These are phyloP conservation scores for Odontophorus gujanensis DNA, from an alignment of 2,113 vertebrate genomes.

Conservation along the genomic window DNA sequence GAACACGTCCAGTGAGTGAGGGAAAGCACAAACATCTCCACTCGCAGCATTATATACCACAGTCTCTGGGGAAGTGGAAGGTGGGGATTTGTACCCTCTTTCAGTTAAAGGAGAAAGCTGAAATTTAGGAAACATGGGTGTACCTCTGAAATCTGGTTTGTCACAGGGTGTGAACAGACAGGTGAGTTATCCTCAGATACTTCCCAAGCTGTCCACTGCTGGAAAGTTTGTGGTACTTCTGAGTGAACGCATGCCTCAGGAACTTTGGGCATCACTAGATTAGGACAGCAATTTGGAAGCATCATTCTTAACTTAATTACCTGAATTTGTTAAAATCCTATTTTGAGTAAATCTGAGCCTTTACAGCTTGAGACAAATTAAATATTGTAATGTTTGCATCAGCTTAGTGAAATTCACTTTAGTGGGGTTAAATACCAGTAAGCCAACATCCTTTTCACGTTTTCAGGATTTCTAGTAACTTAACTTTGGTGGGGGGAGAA, in stretches of 20 bases:
- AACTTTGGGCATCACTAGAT: background rate
- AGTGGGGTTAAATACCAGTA: background rate
- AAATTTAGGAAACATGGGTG: background rate
- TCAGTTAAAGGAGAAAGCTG: background rate
- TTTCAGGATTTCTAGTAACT: background rate
- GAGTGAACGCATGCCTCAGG: background rate
- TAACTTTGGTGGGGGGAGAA: background rate
- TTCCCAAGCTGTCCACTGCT: accelerated
- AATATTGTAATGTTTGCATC: background rate
- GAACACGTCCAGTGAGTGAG: background rate
- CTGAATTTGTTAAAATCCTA: background rate
- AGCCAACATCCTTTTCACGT: background rate
- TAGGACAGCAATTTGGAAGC: background rate
- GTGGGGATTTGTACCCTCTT: background rate
- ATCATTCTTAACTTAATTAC: background rate
- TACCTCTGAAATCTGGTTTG: background rate
- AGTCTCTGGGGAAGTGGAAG: background rate
- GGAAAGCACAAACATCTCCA: background rate
- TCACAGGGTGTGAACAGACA: background rate
- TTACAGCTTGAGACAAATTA: background rate
- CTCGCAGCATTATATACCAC: background rate
- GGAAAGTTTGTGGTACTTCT: background rate
- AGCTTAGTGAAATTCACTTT: background rate
- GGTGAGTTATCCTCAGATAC: accelerated
- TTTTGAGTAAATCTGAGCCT: background rate